Percentiles rank a stretch among this genome's conserved stretches.
Evolutionary conservation across 2,888 invertebrate species (phyloP).

Genomic region (Linyphia triangularis): DNA sequence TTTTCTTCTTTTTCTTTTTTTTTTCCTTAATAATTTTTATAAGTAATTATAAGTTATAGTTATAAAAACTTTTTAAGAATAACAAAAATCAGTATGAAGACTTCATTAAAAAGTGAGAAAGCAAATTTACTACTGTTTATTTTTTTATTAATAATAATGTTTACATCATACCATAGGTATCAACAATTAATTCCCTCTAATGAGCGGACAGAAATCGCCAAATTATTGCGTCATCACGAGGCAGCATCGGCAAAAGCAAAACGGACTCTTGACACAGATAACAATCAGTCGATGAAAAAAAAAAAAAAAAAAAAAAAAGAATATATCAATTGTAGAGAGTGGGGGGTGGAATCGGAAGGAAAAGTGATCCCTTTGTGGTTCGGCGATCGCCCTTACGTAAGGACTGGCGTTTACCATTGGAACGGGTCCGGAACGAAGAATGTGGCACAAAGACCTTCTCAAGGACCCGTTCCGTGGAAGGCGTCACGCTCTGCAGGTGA

Average conservation of each 20-base stretch:
- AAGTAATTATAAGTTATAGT: too few relatives aligned
- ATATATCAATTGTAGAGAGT: not conserved
- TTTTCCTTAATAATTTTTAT: too few relatives aligned
- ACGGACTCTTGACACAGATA: conserved; percentile 40
- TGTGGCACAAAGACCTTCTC: conserved; percentile 74
- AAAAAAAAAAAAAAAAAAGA: not conserved
- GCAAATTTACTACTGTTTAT: too few relatives aligned
- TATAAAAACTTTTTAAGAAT: too few relatives aligned
- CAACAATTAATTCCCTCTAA: too few relatives aligned
- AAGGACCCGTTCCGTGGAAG: conserved; percentile 49
- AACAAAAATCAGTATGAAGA: too few relatives aligned
- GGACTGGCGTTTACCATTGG: conserved; percentile 31
- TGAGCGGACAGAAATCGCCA: too few relatives aligned
- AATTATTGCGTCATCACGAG: not conserved
- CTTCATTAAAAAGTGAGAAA: too few relatives aligned
- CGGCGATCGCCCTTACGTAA: conserved; percentile 46
- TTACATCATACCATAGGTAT: too few relatives aligned
- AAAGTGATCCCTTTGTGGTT: conserved; percentile 32
- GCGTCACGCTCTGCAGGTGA: conserved; percentile 17
- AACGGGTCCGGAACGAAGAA: conserved; percentile 69
- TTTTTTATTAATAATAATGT: too few relatives aligned
- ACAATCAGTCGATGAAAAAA: conserved; percentile 4
- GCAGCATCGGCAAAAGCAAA: too few relatives aligned
- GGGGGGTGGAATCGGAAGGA: conserved; percentile 39
- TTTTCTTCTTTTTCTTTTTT: too few relatives aligned